Conservation (phyloP, 2,888 invertebrate species). For the Helleia helle region DNA sequence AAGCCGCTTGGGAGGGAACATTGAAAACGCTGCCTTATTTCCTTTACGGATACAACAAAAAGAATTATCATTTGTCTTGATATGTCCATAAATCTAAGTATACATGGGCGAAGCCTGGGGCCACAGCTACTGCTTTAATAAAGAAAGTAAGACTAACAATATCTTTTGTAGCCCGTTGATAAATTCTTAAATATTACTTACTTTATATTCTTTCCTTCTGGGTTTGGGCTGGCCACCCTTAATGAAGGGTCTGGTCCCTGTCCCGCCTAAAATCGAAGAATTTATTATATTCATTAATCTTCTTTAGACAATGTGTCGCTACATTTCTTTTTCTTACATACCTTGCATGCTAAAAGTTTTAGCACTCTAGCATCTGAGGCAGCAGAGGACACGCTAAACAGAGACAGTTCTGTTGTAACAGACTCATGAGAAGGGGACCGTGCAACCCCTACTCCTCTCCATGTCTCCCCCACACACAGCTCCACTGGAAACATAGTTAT, state of each 20-base stretch:
- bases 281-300: not conserved
- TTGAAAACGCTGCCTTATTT: no score
- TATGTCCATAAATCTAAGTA: no score
- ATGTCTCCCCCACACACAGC: slow-evolving; percentile 49
- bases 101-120: no score
- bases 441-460: slow-evolving; percentile 51
- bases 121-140: no score
- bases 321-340: slow-evolving; percentile 16
- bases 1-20: no score
- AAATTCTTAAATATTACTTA: no score
- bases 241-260: slow-evolving; percentile 58
- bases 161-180: no score
- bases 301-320: not conserved
- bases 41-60: no score
- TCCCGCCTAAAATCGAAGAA: slow-evolving; percentile 44
- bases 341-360: slow-evolving; percentile 53
- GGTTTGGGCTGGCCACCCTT: slow-evolving; percentile 82
- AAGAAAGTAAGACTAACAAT: no score
- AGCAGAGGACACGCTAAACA: slow-evolving; percentile 83
- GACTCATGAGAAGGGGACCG: slow-evolving; percentile 89
- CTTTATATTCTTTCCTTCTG: slow-evolving; percentile 70
- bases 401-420: slow-evolving; percentile 86
- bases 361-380: slow-evolving; percentile 59
- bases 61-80: no score
- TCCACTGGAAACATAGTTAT: slow-evolving; percentile 46